Evolutionary conservation across 2,113 vertebrate species (phyloP).

Genomic region (Paradisaea rubra): DNA sequence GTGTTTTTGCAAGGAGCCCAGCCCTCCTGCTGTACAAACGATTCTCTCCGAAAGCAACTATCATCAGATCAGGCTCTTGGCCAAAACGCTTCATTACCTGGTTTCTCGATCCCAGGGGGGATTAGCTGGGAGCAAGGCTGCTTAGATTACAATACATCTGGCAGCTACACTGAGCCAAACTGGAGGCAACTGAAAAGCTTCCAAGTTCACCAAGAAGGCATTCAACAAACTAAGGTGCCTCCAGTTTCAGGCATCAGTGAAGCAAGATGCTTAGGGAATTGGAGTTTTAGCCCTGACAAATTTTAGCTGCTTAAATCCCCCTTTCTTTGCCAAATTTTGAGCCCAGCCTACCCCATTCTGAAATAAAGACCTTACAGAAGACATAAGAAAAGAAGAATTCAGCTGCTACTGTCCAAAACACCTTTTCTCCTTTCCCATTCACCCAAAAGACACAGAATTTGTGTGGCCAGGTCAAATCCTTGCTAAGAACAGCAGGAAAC

Average conservation of each 20-base stretch:
- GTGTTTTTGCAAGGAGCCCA: not conserved
- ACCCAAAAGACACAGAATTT: not conserved
- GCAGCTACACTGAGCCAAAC: conserved; percentile 3
- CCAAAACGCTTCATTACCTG: conserved; percentile 8
- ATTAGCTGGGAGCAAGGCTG: conserved; percentile 28
- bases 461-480: not conserved
- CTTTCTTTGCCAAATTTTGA: not conserved
- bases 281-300: not conserved
- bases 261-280: not conserved
- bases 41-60: conserved; percentile 26
- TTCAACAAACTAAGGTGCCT: not conserved
- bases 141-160: not conserved
- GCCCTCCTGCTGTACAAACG: not conserved
- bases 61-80: conserved; percentile 36
- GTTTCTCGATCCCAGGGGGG: not conserved
- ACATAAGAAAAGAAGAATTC: not conserved
- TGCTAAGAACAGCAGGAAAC: not conserved
- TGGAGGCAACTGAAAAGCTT: conserved; percentile 20
- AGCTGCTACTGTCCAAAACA: not conserved
- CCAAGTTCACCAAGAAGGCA: not conserved
- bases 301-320: not conserved
- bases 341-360: not conserved
- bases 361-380: not conserved
- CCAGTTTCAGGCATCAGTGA: not conserved
- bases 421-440: not conserved